phyloP scores from a whole-genome alignment of 2,797 vertebrate genomes.

The Xyrichtys novacula region DNA sequence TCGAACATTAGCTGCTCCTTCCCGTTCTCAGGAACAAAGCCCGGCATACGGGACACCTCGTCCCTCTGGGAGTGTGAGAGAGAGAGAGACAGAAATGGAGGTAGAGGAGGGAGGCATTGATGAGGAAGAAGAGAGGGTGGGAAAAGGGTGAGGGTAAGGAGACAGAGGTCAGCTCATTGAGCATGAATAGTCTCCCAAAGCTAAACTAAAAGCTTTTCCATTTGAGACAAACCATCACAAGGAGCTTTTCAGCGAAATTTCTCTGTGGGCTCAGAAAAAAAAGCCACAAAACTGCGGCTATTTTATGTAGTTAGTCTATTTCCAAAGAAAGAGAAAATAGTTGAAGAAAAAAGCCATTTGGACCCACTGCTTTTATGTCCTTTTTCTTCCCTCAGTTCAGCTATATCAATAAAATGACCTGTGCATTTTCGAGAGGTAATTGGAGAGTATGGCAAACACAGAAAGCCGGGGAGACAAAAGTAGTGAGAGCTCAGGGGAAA shows the following conservation, averaged over 20 bases:
- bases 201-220: slow-evolving; percentile 78
- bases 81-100: slow-evolving; percentile 18
- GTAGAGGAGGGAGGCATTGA: background rate
- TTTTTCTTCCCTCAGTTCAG: slow-evolving; percentile 54
- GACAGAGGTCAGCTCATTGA: slow-evolving; percentile 56
- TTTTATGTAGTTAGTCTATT: slow-evolving; percentile 37
- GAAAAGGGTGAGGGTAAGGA: slow-evolving; percentile 27
- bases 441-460: slow-evolving; percentile 63
- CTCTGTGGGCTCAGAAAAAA: slow-evolving; percentile 45
- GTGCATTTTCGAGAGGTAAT: slow-evolving; percentile 69
- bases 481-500: slow-evolving; percentile 36
- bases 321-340: slow-evolving; percentile 32
- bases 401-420: slow-evolving; percentile 72
- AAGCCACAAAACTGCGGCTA: slow-evolving; percentile 35
- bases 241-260: slow-evolving; percentile 63
- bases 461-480: slow-evolving; percentile 53
- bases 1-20: slow-evolving; percentile 96
- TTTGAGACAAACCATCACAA: slow-evolving; percentile 67
- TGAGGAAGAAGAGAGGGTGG: slow-evolving; percentile 2
- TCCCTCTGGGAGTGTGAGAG: slow-evolving; percentile 86
- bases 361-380: slow-evolving; percentile 59
- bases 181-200: slow-evolving; percentile 53
- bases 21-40: slow-evolving; percentile 83
- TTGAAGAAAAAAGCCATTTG: slow-evolving; percentile 53
- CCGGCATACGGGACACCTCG: slow-evolving; percentile 73